Evolutionary conservation across 2,888 invertebrate genomes (phyloP), one percentile per base, ranked within the genome.

Genomic region (Ochropleura leucogaster): DNA sequence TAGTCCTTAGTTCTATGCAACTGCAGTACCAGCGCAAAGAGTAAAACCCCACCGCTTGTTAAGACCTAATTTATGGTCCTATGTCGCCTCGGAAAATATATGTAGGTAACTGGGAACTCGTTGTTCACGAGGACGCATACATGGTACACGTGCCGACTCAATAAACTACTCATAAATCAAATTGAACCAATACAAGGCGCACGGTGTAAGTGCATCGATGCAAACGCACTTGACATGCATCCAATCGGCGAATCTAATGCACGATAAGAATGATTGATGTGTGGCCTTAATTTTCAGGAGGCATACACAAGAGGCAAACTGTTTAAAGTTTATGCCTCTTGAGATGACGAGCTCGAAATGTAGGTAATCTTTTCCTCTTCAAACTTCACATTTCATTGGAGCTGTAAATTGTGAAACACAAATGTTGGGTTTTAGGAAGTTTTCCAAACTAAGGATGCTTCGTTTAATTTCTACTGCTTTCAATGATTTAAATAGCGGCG

Each of bases 161-260:
- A 87, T 89, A 82, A 84, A 85, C 82, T 72, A 82, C 80, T 78
- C 82, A 84, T 87, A 88, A 88, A 89, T 89, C 87, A 89, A 79
- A 89, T 89, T 84, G 86, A 84, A 85, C 84, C 87, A 85, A 88
- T 87, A 87, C 73, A 77, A 81, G 79, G 74, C 69, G 71, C 82
- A 74, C 71, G 74, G 77, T 70, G 67, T 80, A 79, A 84, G 83
- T 87, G 87, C 87, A 87, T 75, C 81, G 85, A 77, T 79, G 83
- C 83, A 78, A 79, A 82, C 71, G 78, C 82, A 89, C 85, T 87
- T 84, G 87, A 88, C 82, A 80, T 85, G 85, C 78, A 85, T 84
- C 79, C 77, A 85, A 85, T 87, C 79, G 74, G 79, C 73, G 74
- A 84, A 84, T 84, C 80, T 83, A 88, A 89, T 83, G 79, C 67